Conservation (phyloP, 2,888 invertebrate species). For the Deilephila elpenor region DNA sequence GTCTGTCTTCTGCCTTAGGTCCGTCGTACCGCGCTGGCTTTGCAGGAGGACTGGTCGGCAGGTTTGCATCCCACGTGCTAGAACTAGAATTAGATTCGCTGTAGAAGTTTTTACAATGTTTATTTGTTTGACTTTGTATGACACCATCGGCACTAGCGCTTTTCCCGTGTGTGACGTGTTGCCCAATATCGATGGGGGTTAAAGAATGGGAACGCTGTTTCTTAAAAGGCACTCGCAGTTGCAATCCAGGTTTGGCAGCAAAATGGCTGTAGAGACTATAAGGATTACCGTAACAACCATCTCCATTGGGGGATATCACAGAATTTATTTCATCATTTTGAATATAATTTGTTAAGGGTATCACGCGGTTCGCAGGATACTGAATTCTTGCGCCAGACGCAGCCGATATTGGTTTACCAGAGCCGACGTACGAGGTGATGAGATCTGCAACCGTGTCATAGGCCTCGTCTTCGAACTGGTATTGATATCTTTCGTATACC, state of each 20-base stretch:
- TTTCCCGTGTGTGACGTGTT: conserved; percentile 81
- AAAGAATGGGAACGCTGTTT: conserved; percentile 91
- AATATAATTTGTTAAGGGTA: conserved; percentile 90
- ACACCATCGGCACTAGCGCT: conserved; percentile 89
- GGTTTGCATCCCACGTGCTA: conserved; percentile 80
- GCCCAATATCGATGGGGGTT: conserved; percentile 86
- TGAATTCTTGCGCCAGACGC: conserved; percentile 95
- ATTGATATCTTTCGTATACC: conserved; percentile 95
- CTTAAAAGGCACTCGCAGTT: conserved; percentile 71
- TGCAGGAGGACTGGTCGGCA: conserved; percentile 86
- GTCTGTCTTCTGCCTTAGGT: conserved; percentile 85
- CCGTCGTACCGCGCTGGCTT: conserved; percentile 83
- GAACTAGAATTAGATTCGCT: conserved; percentile 80
- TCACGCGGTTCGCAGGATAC: conserved; percentile 92
- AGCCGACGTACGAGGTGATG: conserved; percentile 96
- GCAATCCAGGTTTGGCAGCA: conserved; percentile 73
- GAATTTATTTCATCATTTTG: conserved; percentile 69
- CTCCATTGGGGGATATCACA: conserved; percentile 66
- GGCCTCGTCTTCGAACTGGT: conserved; percentile 96
- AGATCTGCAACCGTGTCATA: conserved; percentile 97
- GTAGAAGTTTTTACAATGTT: conserved; percentile 73
- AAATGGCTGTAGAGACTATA: conserved; percentile 81
- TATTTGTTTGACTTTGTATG: conserved; percentile 81
- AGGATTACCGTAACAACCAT: conserved; percentile 69
- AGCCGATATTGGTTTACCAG: conserved; percentile 94